These are phyloP conservation scores for Crossaster papposus DNA, from an alignment of 53 echinoderm and acorn worm genomes.

Conservation along the genomic window DNA sequence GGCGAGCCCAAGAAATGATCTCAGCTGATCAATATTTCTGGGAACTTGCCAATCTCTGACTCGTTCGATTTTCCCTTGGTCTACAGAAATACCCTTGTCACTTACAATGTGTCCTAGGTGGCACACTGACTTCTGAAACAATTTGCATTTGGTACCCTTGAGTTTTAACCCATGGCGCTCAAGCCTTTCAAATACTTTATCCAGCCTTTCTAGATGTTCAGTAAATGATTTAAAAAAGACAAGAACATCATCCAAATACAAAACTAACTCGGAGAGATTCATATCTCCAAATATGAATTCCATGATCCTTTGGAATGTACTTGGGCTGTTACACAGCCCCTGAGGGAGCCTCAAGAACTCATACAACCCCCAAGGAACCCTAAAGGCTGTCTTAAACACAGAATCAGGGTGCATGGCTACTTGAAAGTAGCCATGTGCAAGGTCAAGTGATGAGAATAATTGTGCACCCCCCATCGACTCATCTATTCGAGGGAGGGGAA, in stretches of 20 bases:
- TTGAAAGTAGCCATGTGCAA: conserved; percentile 52
- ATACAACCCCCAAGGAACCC: conserved; percentile 76
- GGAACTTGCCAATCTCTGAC: conserved; percentile 30
- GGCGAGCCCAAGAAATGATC: conserved; percentile 25
- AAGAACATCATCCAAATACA: conserved; percentile 35
- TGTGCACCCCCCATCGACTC: conserved; percentile 31
- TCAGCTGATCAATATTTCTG: not conserved
- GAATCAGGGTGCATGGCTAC: conserved; percentile 13
- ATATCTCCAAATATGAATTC: conserved; percentile 71
- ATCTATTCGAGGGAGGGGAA: conserved; percentile 60
- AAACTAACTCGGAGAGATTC: conserved; percentile 54
- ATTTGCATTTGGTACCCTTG: conserved; percentile 14
- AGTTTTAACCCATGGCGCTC: conserved; percentile 18
- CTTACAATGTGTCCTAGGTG: conserved; percentile 31
- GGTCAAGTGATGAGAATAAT: conserved; percentile 31
- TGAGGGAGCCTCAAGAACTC: conserved; percentile 69
- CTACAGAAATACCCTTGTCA: not conserved
- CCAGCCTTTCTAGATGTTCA: not conserved
- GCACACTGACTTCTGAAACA: not conserved
- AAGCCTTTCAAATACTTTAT: not conserved
- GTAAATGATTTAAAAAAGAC: conserved; percentile 8
- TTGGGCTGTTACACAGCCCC: conserved; percentile 69
- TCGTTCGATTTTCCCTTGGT: not conserved
- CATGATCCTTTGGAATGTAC: conserved; percentile 80
- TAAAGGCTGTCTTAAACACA: conserved; percentile 57